These are phyloP conservation scores for Diploptera punctata DNA, from an alignment of 2,888 invertebrate genomes.

Conservation along the genomic window DNA sequence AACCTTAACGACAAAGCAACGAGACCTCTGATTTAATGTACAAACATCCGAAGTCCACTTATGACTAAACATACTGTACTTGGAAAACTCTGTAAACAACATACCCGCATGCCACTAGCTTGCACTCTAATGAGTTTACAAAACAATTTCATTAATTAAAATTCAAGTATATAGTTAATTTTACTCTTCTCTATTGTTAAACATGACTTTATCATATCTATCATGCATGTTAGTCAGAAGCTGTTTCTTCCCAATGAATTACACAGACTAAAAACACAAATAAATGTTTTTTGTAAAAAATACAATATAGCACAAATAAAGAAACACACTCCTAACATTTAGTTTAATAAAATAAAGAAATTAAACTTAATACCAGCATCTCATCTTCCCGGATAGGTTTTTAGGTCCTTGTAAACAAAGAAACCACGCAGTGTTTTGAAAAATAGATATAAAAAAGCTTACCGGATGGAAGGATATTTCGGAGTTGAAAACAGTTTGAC, in stretches of 20 bases:
- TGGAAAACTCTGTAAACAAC: not conserved
- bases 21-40: no score
- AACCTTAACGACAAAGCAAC: no score
- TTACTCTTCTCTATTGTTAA: not conserved
- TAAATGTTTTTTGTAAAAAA: no score
- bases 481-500: conserved; percentile 16
- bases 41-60: no score
- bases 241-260: not conserved
- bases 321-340: no score
- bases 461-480: conserved; percentile 15
- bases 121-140: not conserved
- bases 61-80: not conserved
- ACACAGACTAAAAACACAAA: no score
- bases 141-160: not conserved
- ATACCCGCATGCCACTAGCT: not conserved
- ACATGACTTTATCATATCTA: not conserved
- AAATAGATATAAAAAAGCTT: not conserved
- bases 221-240: conserved; percentile 10
- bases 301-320: no score
- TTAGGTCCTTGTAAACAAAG: no score
- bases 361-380: no score
- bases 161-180: not conserved
- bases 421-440: no score
- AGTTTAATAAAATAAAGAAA: no score
- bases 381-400: no score